These are phyloP conservation scores for Leptoteleia sp. DNA, from an alignment of 1,140 invertebrate genomes.

Conservation along the genomic window DNA sequence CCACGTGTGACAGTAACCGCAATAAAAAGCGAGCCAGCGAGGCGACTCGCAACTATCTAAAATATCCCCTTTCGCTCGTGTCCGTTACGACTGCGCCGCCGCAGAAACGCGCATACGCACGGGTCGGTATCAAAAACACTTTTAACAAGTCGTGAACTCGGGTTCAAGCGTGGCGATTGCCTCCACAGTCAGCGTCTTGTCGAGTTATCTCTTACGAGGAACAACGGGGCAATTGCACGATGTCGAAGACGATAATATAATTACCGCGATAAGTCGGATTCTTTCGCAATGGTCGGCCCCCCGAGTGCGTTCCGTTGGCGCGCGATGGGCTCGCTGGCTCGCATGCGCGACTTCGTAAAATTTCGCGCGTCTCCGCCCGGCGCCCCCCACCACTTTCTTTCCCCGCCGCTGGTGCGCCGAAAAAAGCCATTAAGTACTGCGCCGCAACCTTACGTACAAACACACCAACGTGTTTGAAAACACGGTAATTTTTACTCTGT, in stretches of 20 bases:
- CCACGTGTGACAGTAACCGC: conserved; percentile 14
- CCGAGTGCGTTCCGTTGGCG: neutral
- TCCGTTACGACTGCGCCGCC: conserved; percentile 28
- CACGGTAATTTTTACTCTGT: too few species aligned
- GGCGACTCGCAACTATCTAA: conserved; percentile 20
- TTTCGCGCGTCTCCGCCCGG: too few species aligned
- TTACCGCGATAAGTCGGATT: conserved; percentile 65
- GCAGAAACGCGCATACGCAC: conserved; percentile 20
- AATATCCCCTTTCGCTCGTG: conserved; percentile 36
- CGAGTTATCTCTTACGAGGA: conserved; percentile 71
- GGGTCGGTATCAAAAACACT: conserved; percentile 39
- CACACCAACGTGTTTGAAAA: too few species aligned
- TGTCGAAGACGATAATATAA: conserved; percentile 71
- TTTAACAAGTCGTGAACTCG: conserved; percentile 69
- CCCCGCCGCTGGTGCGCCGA: too few species aligned
- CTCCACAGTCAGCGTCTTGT: conserved; percentile 58
- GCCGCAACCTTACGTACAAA: too few species aligned
- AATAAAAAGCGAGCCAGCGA: conserved; percentile 5
- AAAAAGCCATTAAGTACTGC: too few species aligned
- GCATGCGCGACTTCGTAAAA: too few species aligned
- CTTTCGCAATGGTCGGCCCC: conserved; percentile 40
- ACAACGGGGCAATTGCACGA: conserved; percentile 71
- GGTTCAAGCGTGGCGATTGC: conserved; percentile 72
- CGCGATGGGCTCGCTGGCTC: too few species aligned
- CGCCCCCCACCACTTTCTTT: too few species aligned